Conservation (phyloP, 2,113 vertebrate genomes). For the Paralichthys olivaceus region DNA sequence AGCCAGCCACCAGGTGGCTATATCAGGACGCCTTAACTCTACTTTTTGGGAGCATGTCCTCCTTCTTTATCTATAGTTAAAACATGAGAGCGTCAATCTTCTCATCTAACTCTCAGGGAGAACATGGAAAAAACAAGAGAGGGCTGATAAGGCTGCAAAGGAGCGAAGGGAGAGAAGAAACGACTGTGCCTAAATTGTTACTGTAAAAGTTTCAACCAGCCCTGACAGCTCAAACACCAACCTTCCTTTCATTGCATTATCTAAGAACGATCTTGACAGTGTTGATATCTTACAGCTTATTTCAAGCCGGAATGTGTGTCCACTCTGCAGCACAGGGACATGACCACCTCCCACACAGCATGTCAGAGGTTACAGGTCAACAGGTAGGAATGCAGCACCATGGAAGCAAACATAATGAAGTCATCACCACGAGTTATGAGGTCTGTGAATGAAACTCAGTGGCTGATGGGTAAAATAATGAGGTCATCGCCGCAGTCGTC, state of each 20-base stretch:
- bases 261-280: conserved; percentile 28
- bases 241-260: conserved; percentile 4
- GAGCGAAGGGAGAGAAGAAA: too few species aligned
- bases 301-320: conserved; percentile 26
- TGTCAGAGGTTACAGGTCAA: conserved; percentile 51
- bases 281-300: conserved; percentile 37
- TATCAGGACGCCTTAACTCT: too few species aligned
- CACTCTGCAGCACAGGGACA: conserved; percentile 31
- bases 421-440: conserved; percentile 58
- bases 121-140: not conserved
- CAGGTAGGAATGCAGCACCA: conserved; percentile 68
- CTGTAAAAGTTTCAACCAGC: not conserved
- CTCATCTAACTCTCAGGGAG: too few species aligned
- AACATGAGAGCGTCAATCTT: too few species aligned
- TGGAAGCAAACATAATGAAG: conserved; percentile 69
- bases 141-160: not conserved
- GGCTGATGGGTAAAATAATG: conserved; percentile 59
- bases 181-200: not conserved
- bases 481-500: conserved; percentile 50
- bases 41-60: too few species aligned
- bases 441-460: conserved; percentile 18
- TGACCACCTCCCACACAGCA: conserved; percentile 33
- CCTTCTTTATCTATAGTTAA: too few species aligned
- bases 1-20: too few species aligned
- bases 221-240: not conserved